phyloP scores from a whole-genome alignment of 1,140 invertebrate genomes.

The Rhagoletis pomonella region DNA sequence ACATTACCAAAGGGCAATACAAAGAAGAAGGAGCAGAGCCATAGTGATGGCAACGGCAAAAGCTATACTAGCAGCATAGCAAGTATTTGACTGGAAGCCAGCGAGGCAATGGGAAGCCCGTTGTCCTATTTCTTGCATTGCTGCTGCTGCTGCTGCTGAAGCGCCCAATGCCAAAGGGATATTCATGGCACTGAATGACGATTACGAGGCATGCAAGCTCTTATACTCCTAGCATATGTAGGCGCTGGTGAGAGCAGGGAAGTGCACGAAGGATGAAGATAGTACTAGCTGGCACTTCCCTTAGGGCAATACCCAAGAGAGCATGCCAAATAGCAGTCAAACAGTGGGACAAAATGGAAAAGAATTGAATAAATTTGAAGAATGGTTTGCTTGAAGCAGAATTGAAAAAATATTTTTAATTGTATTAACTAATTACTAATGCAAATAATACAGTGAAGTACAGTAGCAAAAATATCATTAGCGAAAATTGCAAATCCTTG shows the following conservation, averaged over 20 bases:
- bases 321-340: not conserved
- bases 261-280: not conserved
- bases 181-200: conserved; percentile 32
- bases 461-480: no score
- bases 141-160: not conserved
- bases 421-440: no score
- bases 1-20: conserved; percentile 38
- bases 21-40: conserved; percentile 29
- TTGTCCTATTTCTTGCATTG: not conserved
- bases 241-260: not conserved
- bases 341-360: not conserved
- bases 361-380: no score
- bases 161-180: conserved; percentile 12
- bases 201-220: not conserved
- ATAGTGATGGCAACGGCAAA: not conserved
- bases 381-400: no score
- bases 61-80: not conserved
- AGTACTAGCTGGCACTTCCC: not conserved
- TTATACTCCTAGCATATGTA: no score
- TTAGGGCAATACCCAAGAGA: not conserved
- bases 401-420: no score
- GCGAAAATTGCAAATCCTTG: no score
- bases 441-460: no score
- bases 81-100: not conserved
- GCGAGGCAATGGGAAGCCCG: no score